Evolutionary conservation across 2,888 invertebrate genomes (phyloP).

Genomic region (Bombylius discolor): DNA sequence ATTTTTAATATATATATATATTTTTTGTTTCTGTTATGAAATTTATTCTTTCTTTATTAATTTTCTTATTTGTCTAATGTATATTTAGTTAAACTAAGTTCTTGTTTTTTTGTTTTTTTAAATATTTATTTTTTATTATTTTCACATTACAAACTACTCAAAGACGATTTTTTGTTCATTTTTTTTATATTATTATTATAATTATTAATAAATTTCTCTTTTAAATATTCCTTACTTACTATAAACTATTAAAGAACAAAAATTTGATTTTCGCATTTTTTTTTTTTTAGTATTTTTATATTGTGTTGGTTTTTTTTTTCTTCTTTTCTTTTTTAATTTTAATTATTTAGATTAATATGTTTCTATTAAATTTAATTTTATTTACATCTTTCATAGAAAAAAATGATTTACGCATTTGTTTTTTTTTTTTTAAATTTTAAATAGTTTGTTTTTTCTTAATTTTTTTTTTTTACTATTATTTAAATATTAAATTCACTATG

Average conservation of each 20-base stretch:
- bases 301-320: too few relatives aligned
- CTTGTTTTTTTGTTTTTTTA: background rate
- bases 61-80: background rate
- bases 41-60: background rate
- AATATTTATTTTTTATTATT: constrained; percentile 6
- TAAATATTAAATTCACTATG: too few relatives aligned
- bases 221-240: background rate
- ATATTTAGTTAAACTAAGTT: constrained; percentile 7
- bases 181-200: background rate
- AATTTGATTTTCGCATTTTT: background rate
- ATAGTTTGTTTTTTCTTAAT: background rate
- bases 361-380: background rate
- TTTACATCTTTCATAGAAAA: background rate
- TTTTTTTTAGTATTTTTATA: background rate
- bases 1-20: background rate
- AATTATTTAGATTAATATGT: constrained; percentile 1
- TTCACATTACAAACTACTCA: constrained; percentile 18
- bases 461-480: background rate
- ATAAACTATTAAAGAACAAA: background rate
- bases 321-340: background rate
- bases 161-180: constrained; percentile 12
- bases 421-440: constrained; percentile 1
- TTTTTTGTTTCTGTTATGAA: too few relatives aligned
- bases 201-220: background rate
- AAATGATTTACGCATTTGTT: constrained; percentile 2